A percentile compares a stretch with the other conserved stretches of the same genome.
Evolutionary conservation across 2,113 vertebrate species (phyloP).

Genomic region (Azemiops feae): DNA sequence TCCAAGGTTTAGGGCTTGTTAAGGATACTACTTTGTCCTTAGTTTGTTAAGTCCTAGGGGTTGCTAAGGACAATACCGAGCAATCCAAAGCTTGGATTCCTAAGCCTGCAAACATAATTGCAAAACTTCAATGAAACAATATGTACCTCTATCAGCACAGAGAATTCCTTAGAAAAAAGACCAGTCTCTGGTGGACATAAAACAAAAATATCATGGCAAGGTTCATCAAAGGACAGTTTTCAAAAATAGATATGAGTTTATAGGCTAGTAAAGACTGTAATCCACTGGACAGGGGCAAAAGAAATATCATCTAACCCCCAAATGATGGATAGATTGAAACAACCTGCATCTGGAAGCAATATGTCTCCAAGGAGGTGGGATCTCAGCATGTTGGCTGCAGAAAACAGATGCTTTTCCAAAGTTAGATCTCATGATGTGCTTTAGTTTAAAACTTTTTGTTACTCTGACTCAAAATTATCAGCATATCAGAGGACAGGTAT

Average conservation of each 20-base stretch:
- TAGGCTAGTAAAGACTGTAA: not conserved
- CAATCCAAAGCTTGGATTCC: not conserved
- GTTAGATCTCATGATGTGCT: not conserved
- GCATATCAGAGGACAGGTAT: not conserved
- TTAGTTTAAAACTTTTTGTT: not conserved
- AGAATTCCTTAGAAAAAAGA: not conserved
- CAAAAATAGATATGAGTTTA: not conserved
- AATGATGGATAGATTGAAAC: not conserved
- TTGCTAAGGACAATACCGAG: not conserved
- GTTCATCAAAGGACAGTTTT: not conserved
- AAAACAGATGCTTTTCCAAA: not conserved
- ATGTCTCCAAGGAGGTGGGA: too few relatives aligned
- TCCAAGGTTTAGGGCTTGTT: not conserved
- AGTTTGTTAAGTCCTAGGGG: not conserved
- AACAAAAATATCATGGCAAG: not conserved
- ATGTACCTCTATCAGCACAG: not conserved
- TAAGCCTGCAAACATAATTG: not conserved
- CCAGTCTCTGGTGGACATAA: not conserved
- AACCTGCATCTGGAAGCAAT: not conserved
- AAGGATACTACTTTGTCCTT: not conserved
- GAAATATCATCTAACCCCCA: not conserved
- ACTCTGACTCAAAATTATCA: not conserved
- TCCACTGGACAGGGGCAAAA: not conserved
- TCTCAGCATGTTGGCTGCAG: not conserved
- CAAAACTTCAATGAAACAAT: not conserved